Percentiles rank a stretch among this genome's conserved stretches.
Conservation (phyloP, 2,113 vertebrate genomes). For the Megatriorchis doriae region DNA sequence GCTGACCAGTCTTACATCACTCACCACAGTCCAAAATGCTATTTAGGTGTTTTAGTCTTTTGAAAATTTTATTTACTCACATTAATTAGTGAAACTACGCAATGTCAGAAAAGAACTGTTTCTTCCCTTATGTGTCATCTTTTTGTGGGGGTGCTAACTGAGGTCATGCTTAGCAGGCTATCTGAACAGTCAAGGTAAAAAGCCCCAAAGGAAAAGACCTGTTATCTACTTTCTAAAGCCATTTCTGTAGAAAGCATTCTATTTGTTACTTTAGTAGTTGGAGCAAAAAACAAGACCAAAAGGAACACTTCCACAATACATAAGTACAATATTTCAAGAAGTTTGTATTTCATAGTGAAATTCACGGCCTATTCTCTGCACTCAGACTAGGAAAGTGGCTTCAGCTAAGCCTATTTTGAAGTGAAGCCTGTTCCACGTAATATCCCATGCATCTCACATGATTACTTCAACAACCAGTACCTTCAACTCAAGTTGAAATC, state of each 20-base stretch:
- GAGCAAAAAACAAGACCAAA: not conserved
- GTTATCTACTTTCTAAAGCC: not conserved
- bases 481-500: not conserved
- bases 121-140: not conserved
- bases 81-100: not conserved
- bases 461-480: not conserved
- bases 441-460: not conserved
- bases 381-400: not conserved
- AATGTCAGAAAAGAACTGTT: not conserved
- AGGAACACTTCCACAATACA: not conserved
- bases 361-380: not conserved
- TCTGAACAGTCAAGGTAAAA: not conserved
- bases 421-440: not conserved
- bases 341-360: not conserved
- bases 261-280: not conserved
- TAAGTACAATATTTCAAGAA: not conserved
- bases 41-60: not conserved
- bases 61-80: not conserved
- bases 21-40: not conserved
- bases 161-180: not conserved
- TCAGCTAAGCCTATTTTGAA: not conserved
- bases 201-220: not conserved
- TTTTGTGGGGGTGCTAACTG: not conserved
- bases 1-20: not conserved
- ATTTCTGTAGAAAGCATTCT: not conserved